Base-by-base conservation (phyloP, 2,797 vertebrate species). In the Mareca penelope region DNA sequence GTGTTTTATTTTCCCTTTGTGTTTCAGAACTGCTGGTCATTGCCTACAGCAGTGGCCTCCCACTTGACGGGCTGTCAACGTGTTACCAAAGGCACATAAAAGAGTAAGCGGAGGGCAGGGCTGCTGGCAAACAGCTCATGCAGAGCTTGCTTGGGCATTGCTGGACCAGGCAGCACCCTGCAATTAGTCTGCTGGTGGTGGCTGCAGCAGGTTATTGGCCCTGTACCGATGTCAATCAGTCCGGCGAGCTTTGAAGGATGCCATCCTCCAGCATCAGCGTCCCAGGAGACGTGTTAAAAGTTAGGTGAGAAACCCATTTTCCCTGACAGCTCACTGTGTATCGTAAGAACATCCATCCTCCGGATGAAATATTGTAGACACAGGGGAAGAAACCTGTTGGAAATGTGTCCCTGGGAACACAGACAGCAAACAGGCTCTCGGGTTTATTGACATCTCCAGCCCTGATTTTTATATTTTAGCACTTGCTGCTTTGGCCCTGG, bases 401-500 rank as follows among this genome's bases (percentile, higher is more conserved):
- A 75, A 17, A 28, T 1, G 1, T 73, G 37, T 76, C 71, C 72
- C 28, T 61, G 42, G 46, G 90, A 87, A 72, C 28, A 23, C 42
- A 67, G 29, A 26, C n/a, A 31, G 10, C 64, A 61, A 42, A 56
- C 13, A 28, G 56, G 48, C 64, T 61, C 85, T 40, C 2, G 26
- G 86, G 29, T 26, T 91, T 78, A 73, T 17, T 79, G 91, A 33
- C 42, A 68, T 67, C 61, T 56, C 73, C 76, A 21, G 59, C 17
- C 50, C 18, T 0, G 0, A 15, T 81, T 22, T 22, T n/a, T 29
- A 1, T 19, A 12, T 6, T 0, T 4, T 0, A 1, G 2, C 1
- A 1, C 10, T 11, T 11, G 33, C 31, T 39, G 42, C 8, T 67
- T 1, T 15, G 17, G 28, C 18, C 1, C 4, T 29, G 63, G 9